Conservation (phyloP, 2,888 invertebrate genomes). For the Protodeltote pygarga region DNA sequence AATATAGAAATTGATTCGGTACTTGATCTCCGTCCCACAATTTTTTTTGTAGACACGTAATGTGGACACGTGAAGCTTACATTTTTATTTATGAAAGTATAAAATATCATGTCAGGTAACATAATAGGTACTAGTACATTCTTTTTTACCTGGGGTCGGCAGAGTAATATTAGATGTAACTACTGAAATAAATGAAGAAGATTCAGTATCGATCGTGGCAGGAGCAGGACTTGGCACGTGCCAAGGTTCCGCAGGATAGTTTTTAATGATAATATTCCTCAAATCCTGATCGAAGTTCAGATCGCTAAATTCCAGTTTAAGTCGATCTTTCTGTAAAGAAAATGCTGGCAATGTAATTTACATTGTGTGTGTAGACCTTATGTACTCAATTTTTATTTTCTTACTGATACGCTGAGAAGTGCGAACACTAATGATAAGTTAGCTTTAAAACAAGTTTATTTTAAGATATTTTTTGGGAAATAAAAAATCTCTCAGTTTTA, state of each 20-base stretch:
- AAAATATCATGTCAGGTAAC: background rate
- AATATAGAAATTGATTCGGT: too few species aligned
- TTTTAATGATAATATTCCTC: conserved; percentile 52
- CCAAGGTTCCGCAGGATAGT: conserved; percentile 56
- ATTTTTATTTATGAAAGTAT: background rate
- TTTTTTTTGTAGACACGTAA: too few species aligned
- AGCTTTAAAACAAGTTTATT: too few species aligned
- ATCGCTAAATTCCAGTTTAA: conserved; percentile 52
- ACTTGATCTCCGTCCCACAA: too few species aligned
- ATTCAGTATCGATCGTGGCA: conserved; percentile 60
- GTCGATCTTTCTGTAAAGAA: conserved; percentile 32
- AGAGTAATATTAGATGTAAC: conserved; percentile 73
- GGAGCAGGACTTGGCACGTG: conserved; percentile 32
- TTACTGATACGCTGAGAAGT: too few species aligned
- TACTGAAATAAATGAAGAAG: conserved; percentile 76
- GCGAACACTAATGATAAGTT: too few species aligned
- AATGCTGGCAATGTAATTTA: too few species aligned
- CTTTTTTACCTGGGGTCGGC: conserved; percentile 73
- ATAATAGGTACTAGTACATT: background rate
- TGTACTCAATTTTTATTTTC: too few species aligned
- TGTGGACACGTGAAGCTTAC: too few species aligned
- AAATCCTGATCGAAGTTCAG: conserved; percentile 56
- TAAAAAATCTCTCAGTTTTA: too few species aligned
- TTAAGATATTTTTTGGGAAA: too few species aligned
- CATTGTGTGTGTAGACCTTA: too few species aligned